Conservation (phyloP, 2,113 vertebrate species). For the Romanogobio albipinnatus region DNA sequence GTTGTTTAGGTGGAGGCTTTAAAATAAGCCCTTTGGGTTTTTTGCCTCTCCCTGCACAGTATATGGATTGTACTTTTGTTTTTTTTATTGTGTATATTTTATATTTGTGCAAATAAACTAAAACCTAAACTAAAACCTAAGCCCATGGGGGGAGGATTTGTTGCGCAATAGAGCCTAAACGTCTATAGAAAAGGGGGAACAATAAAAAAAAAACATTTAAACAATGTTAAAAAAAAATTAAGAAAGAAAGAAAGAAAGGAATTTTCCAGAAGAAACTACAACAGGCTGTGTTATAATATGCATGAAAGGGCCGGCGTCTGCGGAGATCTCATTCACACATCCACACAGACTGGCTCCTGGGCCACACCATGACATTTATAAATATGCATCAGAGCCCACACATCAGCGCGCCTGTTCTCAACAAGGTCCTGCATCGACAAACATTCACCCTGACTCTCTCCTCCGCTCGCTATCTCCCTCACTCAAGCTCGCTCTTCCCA, state of each 20-base stretch:
- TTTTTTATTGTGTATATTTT: no score
- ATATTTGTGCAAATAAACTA: no score
- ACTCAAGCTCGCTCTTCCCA: constrained; percentile 27
- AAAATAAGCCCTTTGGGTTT: no score
- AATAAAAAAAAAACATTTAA: background rate
- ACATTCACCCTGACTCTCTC: constrained; percentile 33
- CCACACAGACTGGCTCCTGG: constrained; percentile 36
- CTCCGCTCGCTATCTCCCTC: constrained; percentile 21
- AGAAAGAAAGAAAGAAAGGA: background rate
- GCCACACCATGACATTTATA: constrained; percentile 56
- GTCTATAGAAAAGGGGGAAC: background rate
- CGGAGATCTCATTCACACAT: constrained; percentile 43
- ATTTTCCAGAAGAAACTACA: background rate
- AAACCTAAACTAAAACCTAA: no score
- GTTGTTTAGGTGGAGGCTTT: no score
- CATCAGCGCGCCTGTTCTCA: constrained; percentile 34
- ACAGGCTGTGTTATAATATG: background rate
- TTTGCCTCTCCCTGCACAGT: no score
- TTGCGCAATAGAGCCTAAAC: no score
- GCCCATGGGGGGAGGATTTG: no score
- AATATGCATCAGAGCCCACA: constrained; percentile 56
- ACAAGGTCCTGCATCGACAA: constrained; percentile 41
- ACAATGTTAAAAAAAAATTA: background rate
- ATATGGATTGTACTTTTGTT: no score
- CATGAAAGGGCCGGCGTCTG: background rate